phyloP scores from a whole-genome alignment of 2,113 vertebrate genomes.

The Sus scrofa region T2T-Sscrofa CM000817.6:80463001-80463500 shows the following conservation, averaged over 20 bases:
- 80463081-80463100: fast-evolving
- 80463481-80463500: neutral
- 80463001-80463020: neutral
- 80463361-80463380: fast-evolving
- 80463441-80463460: neutral
- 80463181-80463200: neutral
- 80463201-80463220: neutral
- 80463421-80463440: fast-evolving
- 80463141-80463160: fast-evolving
- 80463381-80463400: fast-evolving
- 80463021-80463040: neutral
- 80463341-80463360: neutral
- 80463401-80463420: neutral
- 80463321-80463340: fast-evolving
- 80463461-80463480: fast-evolving
- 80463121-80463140: fast-evolving
- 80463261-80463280: neutral
- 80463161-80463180: neutral
- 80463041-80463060: fast-evolving
- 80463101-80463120: neutral
- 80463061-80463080: fast-evolving
- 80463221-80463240: slow-evolving; percentile 6
- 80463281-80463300: neutral
- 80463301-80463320: neutral
- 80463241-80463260: neutral